phyloP scores from a whole-genome alignment of 2,797 vertebrate genomes.

The Megalops cyprinoides region DNA sequence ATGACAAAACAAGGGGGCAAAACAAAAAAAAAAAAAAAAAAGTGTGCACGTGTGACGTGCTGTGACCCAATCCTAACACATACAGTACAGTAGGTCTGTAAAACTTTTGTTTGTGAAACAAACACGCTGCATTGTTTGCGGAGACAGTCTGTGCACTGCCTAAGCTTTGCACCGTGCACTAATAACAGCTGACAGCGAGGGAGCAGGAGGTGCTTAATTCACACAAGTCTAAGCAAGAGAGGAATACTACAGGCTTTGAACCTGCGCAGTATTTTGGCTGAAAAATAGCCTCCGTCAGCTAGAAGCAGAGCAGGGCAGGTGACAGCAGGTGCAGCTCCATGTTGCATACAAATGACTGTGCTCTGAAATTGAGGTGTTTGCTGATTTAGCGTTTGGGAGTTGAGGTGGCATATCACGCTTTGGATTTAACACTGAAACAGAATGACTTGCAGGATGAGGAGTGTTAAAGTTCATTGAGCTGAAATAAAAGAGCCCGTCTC shows the following conservation, averaged over 20 bases:
- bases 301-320: constrained; percentile 32
- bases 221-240: constrained; percentile 27
- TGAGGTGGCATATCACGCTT: constrained; percentile 38
- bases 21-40: too few relatives aligned
- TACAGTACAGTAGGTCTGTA: too few relatives aligned
- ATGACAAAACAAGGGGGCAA: too few relatives aligned
- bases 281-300: constrained; percentile 30
- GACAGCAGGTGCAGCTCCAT: constrained; percentile 29
- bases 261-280: constrained; percentile 33
- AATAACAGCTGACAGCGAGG: constrained; percentile 43
- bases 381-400: constrained; percentile 54
- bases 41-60: too few relatives aligned
- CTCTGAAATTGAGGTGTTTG: constrained; percentile 40
- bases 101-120: too few relatives aligned
- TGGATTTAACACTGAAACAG: constrained; percentile 18
- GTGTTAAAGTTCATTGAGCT: not conserved
- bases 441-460: not conserved
- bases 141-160: not conserved
- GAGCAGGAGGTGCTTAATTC: constrained; percentile 34
- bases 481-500: not conserved
- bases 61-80: too few relatives aligned
- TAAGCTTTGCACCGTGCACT: constrained; percentile 30
- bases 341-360: constrained; percentile 41
- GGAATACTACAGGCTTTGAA: constrained; percentile 35
- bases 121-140: constrained; percentile 18